Conservation (phyloP, 2,113 vertebrate species). For the Struthidea cinerea region DNA sequence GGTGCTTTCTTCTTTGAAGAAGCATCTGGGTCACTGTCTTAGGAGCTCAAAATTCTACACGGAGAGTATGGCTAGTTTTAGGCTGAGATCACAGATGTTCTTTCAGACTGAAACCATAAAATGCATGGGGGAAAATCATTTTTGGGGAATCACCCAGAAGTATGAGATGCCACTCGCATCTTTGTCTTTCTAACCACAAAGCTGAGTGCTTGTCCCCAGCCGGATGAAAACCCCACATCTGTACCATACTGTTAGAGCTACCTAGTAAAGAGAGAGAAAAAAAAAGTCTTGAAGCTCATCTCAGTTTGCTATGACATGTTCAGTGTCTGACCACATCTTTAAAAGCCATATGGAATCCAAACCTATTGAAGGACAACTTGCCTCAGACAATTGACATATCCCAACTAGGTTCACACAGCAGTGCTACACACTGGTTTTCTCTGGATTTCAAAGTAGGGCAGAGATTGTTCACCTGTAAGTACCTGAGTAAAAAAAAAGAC, state of each 20-base stretch:
- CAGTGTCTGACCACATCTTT: neutral
- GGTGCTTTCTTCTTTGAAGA: neutral
- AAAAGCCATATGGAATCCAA: neutral
- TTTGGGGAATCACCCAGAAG: neutral
- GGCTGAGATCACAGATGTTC: neutral
- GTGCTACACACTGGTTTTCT: neutral
- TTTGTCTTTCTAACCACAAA: neutral
- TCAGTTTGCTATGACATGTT: neutral
- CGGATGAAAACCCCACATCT: neutral
- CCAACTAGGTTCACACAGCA: neutral
- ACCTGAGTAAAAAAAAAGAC: conserved; percentile 61
- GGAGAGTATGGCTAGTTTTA: neutral
- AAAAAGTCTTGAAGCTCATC: neutral
- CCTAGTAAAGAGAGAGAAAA: neutral
- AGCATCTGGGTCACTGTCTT: neutral
- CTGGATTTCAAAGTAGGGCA: conserved; percentile 16
- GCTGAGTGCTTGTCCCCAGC: neutral
- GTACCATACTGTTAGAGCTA: neutral
- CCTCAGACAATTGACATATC: neutral
- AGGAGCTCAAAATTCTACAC: neutral
- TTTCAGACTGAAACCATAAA: neutral
- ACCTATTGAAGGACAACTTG: neutral
- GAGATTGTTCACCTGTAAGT: conserved; percentile 46
- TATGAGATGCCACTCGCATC: neutral
- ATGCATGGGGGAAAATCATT: accelerated